These are phyloP conservation scores for Apus apus DNA, from an alignment of 2,113 vertebrate species.

Conservation along the genomic window DNA sequence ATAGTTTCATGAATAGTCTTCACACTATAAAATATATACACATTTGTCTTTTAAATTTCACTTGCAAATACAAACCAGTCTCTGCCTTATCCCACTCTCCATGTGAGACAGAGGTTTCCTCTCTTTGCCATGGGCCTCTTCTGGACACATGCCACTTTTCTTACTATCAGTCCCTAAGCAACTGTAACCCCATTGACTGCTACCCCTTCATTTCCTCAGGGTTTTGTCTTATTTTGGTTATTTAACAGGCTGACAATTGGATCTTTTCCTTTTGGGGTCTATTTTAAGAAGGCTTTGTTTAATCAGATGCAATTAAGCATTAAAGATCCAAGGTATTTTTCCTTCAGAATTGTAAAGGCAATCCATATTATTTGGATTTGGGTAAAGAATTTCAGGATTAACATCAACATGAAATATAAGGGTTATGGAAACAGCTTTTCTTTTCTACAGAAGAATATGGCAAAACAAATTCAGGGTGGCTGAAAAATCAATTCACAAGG, in stretches of 20 bases:
- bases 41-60: background rate
- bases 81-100: background rate
- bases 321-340: constrained; percentile 27
- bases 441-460: background rate
- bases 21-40: background rate
- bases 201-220: constrained; percentile 3
- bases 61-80: background rate
- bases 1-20: background rate
- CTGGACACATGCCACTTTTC: constrained; percentile 22
- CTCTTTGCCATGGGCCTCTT: background rate
- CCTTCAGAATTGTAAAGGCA: background rate
- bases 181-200: constrained; percentile 22
- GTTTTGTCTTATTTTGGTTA: constrained; percentile 16
- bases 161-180: constrained; percentile 28
- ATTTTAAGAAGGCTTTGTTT: constrained; percentile 34
- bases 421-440: constrained; percentile 6
- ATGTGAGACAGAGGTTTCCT: background rate
- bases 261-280: constrained; percentile 10
- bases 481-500: background rate
- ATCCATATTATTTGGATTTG: background rate
- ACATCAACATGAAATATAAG: background rate
- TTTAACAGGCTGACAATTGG: background rate
- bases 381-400: constrained; percentile 4
- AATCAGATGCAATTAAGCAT: constrained; percentile 18
- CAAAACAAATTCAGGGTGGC: background rate